phyloP scores from a whole-genome alignment of 2,113 vertebrate species.

The Dryoscopus gambensis region DNA sequence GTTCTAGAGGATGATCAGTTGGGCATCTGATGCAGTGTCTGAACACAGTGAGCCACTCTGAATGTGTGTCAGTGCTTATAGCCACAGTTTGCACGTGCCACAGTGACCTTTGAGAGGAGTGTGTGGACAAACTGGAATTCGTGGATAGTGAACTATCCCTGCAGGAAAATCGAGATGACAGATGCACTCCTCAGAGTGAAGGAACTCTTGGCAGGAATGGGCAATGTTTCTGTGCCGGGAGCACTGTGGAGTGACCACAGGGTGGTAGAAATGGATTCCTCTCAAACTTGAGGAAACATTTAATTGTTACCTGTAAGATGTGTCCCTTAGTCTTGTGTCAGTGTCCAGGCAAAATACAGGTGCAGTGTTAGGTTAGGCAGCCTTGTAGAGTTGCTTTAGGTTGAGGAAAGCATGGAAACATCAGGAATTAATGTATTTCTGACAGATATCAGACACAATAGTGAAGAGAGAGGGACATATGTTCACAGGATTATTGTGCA shows the following conservation, averaged over 20 bases:
- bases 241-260: not conserved
- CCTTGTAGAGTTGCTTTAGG: not conserved
- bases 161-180: not conserved
- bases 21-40: not conserved
- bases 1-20: not conserved
- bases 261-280: not conserved
- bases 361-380: not conserved
- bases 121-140: too few relatives aligned
- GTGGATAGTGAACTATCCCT: not conserved
- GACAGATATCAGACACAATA: not conserved
- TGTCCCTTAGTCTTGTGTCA: rapidly evolving
- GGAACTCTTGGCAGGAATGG: not conserved
- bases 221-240: not conserved
- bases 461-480: not conserved
- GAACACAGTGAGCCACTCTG: not conserved
- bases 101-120: not conserved
- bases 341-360: not conserved
- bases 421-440: not conserved
- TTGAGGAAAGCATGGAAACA: not conserved
- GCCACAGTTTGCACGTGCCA: not conserved
- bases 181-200: rapidly evolving
- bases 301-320: not conserved
- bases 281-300: not conserved
- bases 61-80: not conserved
- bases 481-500: not conserved